Percentiles rank a stretch among this genome's conserved stretches.
These are phyloP conservation scores for Pachycephus smyrnensis DNA, from an alignment of 2,888 invertebrate species.

Conservation along the genomic window DNA sequence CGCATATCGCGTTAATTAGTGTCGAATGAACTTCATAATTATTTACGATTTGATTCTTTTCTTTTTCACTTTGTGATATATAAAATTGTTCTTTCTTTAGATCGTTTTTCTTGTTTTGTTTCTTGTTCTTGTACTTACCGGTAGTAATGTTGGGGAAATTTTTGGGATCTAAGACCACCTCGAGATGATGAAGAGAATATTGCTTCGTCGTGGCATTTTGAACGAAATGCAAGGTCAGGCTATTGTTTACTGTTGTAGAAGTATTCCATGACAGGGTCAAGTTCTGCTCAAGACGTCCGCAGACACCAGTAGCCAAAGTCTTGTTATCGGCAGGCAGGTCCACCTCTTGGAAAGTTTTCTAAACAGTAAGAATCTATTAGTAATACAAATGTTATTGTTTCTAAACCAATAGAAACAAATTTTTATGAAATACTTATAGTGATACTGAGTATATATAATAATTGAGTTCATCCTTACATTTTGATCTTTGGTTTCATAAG, in stretches of 20 bases:
- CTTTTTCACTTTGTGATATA: background rate
- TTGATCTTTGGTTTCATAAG: constrained; percentile 61
- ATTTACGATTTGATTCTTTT: background rate
- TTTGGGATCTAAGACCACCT: constrained; percentile 47
- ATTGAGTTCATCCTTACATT: background rate
- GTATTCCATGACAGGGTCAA: constrained; percentile 65
- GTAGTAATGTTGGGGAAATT: constrained; percentile 58
- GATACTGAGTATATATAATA: background rate
- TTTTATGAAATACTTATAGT: background rate
- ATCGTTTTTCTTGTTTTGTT: constrained; percentile 5
- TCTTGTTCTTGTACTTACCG: constrained; percentile 41
- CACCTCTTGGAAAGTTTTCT: constrained; percentile 52
- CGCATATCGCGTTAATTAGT: too few relatives aligned
- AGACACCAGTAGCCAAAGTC: constrained; percentile 63
- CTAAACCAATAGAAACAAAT: background rate
- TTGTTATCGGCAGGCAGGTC: constrained; percentile 66
- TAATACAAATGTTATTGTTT: background rate
- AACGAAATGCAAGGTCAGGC: constrained; percentile 66
- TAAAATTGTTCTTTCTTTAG: background rate
- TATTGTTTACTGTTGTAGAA: constrained; percentile 38
- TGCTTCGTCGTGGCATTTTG: constrained; percentile 59
- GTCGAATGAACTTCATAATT: too few relatives aligned
- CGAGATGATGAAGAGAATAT: constrained; percentile 49
- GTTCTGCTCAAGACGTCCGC: constrained; percentile 59
- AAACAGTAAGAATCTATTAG: constrained; percentile 37